Evolutionary conservation across 2,797 vertebrate species (phyloP).

Genomic region (Labeo calbasu): DNA sequence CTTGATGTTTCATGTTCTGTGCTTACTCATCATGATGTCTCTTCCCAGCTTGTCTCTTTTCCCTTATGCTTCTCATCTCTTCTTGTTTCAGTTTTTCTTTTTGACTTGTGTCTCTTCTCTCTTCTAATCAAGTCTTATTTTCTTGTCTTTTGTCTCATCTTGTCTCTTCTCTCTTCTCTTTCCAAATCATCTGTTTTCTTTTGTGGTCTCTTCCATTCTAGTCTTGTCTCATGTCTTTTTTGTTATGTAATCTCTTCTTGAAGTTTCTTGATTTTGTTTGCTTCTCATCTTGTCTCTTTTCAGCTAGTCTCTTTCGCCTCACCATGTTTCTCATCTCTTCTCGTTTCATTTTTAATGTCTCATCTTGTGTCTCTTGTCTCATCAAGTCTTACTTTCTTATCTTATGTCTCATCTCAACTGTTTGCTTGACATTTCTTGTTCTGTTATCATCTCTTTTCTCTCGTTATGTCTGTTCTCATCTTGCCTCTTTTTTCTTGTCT

Average conservation of each 20-base stretch:
- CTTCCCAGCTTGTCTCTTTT: neutral
- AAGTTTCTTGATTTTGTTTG: neutral
- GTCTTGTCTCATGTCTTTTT: neutral
- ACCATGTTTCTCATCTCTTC: neutral
- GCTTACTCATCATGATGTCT: neutral
- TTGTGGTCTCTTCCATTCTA: neutral
- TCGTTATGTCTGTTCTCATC: neutral
- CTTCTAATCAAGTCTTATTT: neutral
- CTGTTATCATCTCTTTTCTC: neutral
- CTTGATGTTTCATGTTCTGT: neutral
- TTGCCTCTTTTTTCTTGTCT: neutral
- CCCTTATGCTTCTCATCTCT: neutral
- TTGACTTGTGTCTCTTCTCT: neutral
- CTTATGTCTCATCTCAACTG: neutral
- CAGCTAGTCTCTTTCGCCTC: neutral
- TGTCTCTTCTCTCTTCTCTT: neutral
- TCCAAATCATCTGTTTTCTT: neutral
- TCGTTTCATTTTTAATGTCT: neutral
- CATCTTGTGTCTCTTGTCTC: too few relatives aligned
- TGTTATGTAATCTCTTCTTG: neutral
- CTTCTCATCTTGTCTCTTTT: neutral
- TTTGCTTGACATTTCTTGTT: neutral
- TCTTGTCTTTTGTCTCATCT: neutral
- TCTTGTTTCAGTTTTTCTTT: neutral
- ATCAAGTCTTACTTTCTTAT: neutral